Evolutionary conservation across 2,888 invertebrate genomes (phyloP), one percentile per base, ranked within the genome.

Genomic region (Panopea generosa): DNA sequence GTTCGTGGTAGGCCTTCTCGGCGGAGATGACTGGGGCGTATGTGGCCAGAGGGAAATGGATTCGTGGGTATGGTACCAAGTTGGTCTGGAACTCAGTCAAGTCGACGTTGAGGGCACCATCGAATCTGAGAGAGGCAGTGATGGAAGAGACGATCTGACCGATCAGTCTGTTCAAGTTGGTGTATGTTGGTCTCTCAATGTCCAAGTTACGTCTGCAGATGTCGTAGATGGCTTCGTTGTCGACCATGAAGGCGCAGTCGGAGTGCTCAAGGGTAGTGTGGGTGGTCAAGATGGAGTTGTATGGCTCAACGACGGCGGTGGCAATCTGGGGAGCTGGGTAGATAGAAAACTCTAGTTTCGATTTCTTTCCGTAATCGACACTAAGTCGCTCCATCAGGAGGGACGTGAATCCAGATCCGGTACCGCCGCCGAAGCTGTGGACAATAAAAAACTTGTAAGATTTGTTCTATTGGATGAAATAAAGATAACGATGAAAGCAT

Each of bases 11-110:
- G n/a, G 78, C 74, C 94, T 97, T 97, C 93, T 97, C 97, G 70
- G 97, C 97, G 0, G 97, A 97, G 93, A 98, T 97, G 90, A 98
- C 97, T 18, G 97, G 97, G 24, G 97, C 97, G 92, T 97, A 97
- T 9, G 98, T 94, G 96, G 76, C 93, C 55, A 97, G 92, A 0
- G 97, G 97, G 93, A 97, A 97, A 92, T 98, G 98, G 85, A 98
- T 98, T 56, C 87, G 84, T 82, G 90, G 90, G 78, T 90, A 90
- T 7, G 90, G 90, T 59, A 92, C 92, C 85, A 93, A 86, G 84
- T 93, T 92, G 53, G 92, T 92, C 87, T 93, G 93, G 85, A 93
- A 93, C 84, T 93, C 93, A 4, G 92, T 93, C 70, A 93, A 83
- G 83, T 93, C 93, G 11, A 94, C 93, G 75, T 93, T 93, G 92